Percentiles rank a stretch among this genome's conserved stretches.
Evolutionary conservation across 2,113 vertebrate genomes (phyloP).

Genomic region (Elaphurus davidianus): DNA sequence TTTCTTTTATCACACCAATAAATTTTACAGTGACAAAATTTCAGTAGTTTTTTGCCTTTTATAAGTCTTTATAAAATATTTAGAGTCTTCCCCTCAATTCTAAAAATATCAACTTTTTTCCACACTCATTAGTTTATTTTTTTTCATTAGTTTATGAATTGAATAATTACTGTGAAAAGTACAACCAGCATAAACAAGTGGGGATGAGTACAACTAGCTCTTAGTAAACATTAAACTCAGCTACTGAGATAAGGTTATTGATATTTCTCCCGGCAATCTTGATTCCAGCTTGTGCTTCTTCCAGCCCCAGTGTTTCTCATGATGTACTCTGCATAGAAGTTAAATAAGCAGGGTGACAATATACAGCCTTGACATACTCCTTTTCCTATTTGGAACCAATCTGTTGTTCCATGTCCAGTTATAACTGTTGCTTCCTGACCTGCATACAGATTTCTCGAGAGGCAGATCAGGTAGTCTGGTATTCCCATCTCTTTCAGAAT

Average conservation of each 20-base stretch:
- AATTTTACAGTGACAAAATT: background rate
- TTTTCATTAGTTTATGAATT: background rate
- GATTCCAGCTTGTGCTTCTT: too few species aligned
- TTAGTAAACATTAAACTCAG: background rate
- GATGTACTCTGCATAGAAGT: too few species aligned
- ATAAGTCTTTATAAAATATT: conserved; percentile 32
- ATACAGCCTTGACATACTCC: too few species aligned
- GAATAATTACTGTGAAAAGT: conserved; percentile 9
- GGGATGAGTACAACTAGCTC: background rate
- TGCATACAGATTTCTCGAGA: too few species aligned
- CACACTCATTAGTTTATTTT: background rate
- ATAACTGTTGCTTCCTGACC: too few species aligned
- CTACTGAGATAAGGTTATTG: background rate
- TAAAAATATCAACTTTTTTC: background rate
- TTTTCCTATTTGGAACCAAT: too few species aligned
- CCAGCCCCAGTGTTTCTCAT: too few species aligned
- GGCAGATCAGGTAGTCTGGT: too few species aligned
- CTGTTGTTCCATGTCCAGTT: too few species aligned
- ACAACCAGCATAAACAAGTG: background rate
- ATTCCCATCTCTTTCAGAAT: too few species aligned
- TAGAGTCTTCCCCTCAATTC: background rate
- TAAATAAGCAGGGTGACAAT: too few species aligned
- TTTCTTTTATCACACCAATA: background rate
- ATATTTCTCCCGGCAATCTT: too few species aligned
- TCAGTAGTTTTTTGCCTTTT: background rate